These are phyloP conservation scores for Hirtodrosophila histrioides DNA, from an alignment of 2,888 invertebrate species.

Conservation along the genomic window DNA sequence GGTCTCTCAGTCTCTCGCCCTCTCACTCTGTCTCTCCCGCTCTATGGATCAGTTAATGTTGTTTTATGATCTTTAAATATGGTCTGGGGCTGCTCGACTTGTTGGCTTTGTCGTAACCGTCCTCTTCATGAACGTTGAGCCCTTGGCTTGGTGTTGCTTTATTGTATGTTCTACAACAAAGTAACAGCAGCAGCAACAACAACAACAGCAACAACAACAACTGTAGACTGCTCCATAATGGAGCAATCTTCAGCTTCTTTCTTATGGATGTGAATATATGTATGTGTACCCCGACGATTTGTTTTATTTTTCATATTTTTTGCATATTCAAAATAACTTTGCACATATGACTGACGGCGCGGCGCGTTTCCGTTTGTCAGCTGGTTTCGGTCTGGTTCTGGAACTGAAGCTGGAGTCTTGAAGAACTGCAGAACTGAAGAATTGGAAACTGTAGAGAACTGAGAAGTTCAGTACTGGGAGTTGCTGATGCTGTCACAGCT, in stretches of 20 bases:
- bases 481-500: constrained; percentile 60
- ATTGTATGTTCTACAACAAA: constrained; percentile 73
- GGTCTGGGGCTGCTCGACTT: constrained; percentile 65
- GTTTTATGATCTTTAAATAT: constrained; percentile 79
- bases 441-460: constrained; percentile 3
- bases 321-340: constrained; percentile 78
- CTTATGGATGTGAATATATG: background rate
- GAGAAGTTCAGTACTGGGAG: constrained; percentile 3
- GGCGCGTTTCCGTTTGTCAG: constrained; percentile 73
- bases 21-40: constrained; percentile 4
- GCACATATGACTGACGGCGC: constrained; percentile 73
- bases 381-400: constrained; percentile 45
- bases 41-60: constrained; percentile 60
- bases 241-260: constrained; percentile 58
- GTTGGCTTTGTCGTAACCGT: constrained; percentile 70
- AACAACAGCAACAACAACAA: constrained; percentile 36
- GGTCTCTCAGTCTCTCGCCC: constrained; percentile 2
- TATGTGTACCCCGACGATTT: constrained; percentile 23
- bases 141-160: constrained; percentile 51
- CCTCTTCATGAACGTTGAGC: constrained; percentile 42
- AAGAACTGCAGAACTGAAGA: background rate
- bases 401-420: too few relatives aligned
- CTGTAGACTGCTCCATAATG: constrained; percentile 52
- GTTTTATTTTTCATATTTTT: constrained; percentile 66
- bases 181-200: constrained; percentile 62